Conservation (phyloP, 2,113 vertebrate species). For the Lasiurus cinereus region DNA sequence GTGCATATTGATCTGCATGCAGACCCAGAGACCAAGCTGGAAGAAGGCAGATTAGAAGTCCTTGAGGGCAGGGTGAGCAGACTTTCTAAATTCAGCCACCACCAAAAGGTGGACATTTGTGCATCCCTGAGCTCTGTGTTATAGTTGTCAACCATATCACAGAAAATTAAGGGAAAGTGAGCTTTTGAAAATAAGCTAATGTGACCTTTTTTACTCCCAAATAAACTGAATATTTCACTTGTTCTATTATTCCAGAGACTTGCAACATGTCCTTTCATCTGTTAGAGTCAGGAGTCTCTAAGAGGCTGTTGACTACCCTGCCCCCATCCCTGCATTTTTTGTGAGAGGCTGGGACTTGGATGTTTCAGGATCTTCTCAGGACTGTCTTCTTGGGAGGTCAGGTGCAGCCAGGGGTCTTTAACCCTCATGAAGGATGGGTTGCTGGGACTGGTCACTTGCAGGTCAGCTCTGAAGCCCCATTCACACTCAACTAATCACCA, state of each 20-base stretch:
- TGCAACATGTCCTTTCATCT: background rate
- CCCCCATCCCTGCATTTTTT: background rate
- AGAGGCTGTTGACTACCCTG: background rate
- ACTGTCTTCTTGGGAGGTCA: conserved; percentile 64
- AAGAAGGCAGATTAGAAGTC: background rate
- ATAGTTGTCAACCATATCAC: background rate
- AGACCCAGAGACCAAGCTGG: background rate
- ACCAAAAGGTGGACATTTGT: background rate
- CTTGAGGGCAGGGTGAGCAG: background rate
- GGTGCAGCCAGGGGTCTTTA: background rate
- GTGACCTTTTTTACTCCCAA: background rate
- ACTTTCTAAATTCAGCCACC: background rate
- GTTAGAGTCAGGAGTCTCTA: conserved; percentile 6
- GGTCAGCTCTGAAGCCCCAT: conserved; percentile 36
- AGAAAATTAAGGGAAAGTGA: conserved; percentile 12
- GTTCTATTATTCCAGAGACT: conserved; percentile 14
- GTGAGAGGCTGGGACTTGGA: background rate
- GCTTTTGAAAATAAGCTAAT: conserved; percentile 29
- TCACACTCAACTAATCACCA: conserved; percentile 22
- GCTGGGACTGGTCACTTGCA: conserved; percentile 25
- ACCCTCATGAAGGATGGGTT: conserved; percentile 21
- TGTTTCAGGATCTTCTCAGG: background rate
- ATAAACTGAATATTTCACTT: conserved; percentile 21
- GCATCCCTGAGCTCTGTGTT: background rate
- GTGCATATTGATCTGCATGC: background rate